Percentiles rank a stretch among this genome's conserved stretches.
phyloP scores from a whole-genome alignment of 1,140 invertebrate genomes.

The Ceratina australensis region DNA sequence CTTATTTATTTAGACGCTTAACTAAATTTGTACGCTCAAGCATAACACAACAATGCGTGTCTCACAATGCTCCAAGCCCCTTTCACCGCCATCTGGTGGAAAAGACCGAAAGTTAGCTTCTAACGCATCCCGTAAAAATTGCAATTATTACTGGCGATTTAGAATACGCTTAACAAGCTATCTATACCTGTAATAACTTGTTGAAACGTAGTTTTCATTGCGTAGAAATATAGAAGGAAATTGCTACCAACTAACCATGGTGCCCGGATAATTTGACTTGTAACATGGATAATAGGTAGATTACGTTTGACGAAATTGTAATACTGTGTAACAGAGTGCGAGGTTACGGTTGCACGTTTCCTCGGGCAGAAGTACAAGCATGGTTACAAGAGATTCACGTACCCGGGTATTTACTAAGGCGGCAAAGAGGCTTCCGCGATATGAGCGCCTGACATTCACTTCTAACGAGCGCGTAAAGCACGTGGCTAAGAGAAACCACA shows the following conservation, averaged over 20 bases:
- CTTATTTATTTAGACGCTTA: no score
- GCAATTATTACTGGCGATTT: not conserved
- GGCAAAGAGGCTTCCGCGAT: slow-evolving; percentile 42
- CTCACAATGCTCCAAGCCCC: not conserved
- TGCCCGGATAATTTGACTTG: slow-evolving; percentile 1
- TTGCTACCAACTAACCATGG: slow-evolving; percentile 9
- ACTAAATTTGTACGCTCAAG: no score
- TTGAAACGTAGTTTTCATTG: not conserved
- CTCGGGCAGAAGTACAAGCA: slow-evolving; percentile 1
- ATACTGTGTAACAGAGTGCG: not conserved
- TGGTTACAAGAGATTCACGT: slow-evolving; percentile 34
- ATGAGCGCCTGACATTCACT: slow-evolving; percentile 63
- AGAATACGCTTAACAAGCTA: no score
- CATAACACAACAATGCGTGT: not conserved
- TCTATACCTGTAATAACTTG: not conserved
- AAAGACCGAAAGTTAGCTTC: not conserved
- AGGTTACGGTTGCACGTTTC: slow-evolving; percentile 29
- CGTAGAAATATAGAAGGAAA: not conserved
- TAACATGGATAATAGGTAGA: slow-evolving; percentile 2
- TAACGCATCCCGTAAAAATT: not conserved
- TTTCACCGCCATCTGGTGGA: not conserved
- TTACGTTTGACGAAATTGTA: not conserved
- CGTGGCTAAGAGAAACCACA: slow-evolving; percentile 61
- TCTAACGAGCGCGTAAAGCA: slow-evolving; percentile 46
- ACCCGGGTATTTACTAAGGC: slow-evolving; percentile 40